These are phyloP conservation scores for Diaphora mendica DNA, from an alignment of 2,888 invertebrate species.

Conservation along the genomic window DNA sequence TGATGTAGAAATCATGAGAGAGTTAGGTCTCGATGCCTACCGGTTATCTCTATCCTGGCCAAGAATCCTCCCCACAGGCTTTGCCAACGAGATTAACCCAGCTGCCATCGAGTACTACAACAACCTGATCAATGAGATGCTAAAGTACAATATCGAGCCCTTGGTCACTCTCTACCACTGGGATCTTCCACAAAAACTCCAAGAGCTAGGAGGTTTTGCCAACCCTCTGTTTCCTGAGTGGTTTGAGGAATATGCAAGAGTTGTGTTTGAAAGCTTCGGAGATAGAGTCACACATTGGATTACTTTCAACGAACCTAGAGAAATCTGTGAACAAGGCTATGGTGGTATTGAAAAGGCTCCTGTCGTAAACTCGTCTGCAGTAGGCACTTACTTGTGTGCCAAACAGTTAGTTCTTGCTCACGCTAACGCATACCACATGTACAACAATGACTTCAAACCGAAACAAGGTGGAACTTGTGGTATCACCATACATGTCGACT, in stretches of 20 bases:
- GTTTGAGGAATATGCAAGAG: slow-evolving; percentile 77
- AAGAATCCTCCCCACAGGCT: slow-evolving; percentile 53
- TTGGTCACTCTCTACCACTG: slow-evolving; percentile 84
- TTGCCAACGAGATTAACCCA: slow-evolving; percentile 83
- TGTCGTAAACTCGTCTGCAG: slow-evolving; percentile 67
- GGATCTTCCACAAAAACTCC: slow-evolving; percentile 82
- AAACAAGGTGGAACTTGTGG: slow-evolving; percentile 50
- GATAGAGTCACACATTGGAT: slow-evolving; percentile 84
- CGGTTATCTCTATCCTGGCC: slow-evolving; percentile 87
- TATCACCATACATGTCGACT: slow-evolving; percentile 32
- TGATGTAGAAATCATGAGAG: slow-evolving; percentile 80
- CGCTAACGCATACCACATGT: slow-evolving; percentile 71
- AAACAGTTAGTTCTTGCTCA: slow-evolving; percentile 85
- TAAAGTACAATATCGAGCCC: slow-evolving; percentile 86
- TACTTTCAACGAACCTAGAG: slow-evolving; percentile 85
- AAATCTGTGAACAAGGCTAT: slow-evolving; percentile 73
- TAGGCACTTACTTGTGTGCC: slow-evolving; percentile 80
- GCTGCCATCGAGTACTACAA: slow-evolving; percentile 88
- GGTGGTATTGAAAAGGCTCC: slow-evolving; percentile 62
- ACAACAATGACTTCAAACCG: slow-evolving; percentile 63
- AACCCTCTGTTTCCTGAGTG: slow-evolving; percentile 71
- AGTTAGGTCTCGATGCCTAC: slow-evolving; percentile 76
- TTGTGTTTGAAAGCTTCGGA: slow-evolving; percentile 73
- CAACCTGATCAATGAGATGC: slow-evolving; percentile 86
- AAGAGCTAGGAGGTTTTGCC: slow-evolving; percentile 82